phyloP scores from a whole-genome alignment of 2,888 invertebrate genomes.

The Muscina levida region DNA sequence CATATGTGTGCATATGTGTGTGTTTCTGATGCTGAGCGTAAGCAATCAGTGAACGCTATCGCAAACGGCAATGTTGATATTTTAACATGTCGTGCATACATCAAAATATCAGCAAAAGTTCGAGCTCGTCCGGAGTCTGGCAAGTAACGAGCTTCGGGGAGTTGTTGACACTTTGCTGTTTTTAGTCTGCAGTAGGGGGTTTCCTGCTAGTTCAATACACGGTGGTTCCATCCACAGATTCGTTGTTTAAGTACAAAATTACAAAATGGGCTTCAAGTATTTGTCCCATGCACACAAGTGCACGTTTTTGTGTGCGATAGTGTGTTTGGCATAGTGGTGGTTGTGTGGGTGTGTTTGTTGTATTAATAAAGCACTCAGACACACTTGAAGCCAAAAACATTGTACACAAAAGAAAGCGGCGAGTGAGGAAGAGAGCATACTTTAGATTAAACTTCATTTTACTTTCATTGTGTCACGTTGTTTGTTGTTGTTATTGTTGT shows the following conservation, averaged over 20 bases:
- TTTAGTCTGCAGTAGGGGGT: not conserved
- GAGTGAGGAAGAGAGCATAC: constrained; percentile 53
- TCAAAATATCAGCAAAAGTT: constrained; percentile 64
- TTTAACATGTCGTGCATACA: constrained; percentile 67
- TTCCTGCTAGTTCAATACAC: constrained; percentile 18
- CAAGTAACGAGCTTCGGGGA: not conserved
- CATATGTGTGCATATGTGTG: constrained; percentile 4
- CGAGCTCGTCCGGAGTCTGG: not conserved
- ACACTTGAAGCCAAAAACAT: constrained; percentile 59
- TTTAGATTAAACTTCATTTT: constrained; percentile 67
- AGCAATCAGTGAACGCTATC: constrained; percentile 59
- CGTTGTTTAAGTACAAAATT: constrained; percentile 19
- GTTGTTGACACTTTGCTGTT: constrained; percentile 10
- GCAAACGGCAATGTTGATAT: constrained; percentile 62
- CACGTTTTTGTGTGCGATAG: not conserved
- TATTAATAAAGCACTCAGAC: constrained; percentile 60
- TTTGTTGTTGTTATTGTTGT: constrained; percentile 28
- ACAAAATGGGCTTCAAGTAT: constrained; percentile 18
- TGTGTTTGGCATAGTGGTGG: not conserved
- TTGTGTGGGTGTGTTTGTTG: not conserved
- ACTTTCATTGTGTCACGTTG: constrained; percentile 53
- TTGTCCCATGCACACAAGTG: not conserved
- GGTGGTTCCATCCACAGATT: constrained; percentile 6
- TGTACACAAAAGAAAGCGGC: constrained; percentile 19
- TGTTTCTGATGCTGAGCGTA: not conserved